Evolutionary conservation across 2,797 vertebrate genomes (phyloP), one percentile per base, ranked within the genome.

Genomic region (Sebastes umbrosus): DNA sequence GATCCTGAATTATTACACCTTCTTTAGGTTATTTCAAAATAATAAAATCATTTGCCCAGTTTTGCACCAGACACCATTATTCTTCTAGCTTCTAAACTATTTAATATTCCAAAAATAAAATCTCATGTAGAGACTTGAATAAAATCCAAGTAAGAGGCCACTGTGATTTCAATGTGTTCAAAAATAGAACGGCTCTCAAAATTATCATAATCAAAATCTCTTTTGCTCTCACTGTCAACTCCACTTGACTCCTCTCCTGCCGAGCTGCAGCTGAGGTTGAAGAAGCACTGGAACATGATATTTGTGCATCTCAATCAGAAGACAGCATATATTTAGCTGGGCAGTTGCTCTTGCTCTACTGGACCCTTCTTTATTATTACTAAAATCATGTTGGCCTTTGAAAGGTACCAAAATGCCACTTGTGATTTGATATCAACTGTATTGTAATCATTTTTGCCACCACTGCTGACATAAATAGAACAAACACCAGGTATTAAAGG

Each of bases 181-280:
- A 89, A 90, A 90, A 92, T 82, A 85, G 73, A 84, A 54, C 29
- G 16, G 36, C 58, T 84, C 67, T 86, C 16, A 14, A 79, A 87
- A 80, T 80, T 3, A 88, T 89, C 75, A 82, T 87, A 85, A 92
- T 92, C 84, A 89, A 84, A 86, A 81, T 74, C 67, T 81, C 59
- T 84, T 90, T 62, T 82, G 46, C 86, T 79, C 81, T 89, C 20
- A 71, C 83, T 83, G 84, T 87, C 86, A 84, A 66, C 81, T 86
- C 82, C 58, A 80, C 83, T 92, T 77, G 78, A 88, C 84, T 87
- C 60, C 71, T 84, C 78, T 73, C 63, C 73, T 68, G 24, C 54
- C 39, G 68, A 86, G 75, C 73, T 79, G 78, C 87, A 87, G 90
- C 86, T 93, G 88, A 50, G 57, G 57, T 8, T 84, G 71, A 84